Percentiles rank a stretch among this genome's conserved stretches.
These are phyloP conservation scores for Arion vulgaris DNA, from an alignment of 1,140 invertebrate genomes.

Conservation along the genomic window DNA sequence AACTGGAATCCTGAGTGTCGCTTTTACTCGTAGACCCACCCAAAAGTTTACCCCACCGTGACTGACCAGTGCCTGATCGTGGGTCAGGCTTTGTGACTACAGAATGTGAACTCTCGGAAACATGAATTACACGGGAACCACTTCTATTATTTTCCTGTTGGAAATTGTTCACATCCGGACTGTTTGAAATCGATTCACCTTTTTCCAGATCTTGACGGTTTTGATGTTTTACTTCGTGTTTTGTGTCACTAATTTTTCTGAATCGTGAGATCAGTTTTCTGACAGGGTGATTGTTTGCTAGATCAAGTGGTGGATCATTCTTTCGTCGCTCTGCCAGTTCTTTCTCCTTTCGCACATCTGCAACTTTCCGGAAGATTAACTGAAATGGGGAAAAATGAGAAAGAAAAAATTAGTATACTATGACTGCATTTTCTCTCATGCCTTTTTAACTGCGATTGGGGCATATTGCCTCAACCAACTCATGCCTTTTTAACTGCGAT, in stretches of 20 bases:
- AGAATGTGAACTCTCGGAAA: conserved; percentile 52
- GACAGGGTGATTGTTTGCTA: conserved; percentile 96
- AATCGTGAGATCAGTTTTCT: conserved; percentile 97
- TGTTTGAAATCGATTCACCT: conserved; percentile 33
- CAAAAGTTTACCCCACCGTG: conserved; percentile 83
- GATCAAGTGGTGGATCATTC: conserved; percentile 93
- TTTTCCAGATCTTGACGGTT: conserved; percentile 46
- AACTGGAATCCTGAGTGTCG: background rate
- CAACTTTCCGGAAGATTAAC: conserved; percentile 98
- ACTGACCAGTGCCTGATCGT: conserved; percentile 51
- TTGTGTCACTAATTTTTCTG: conserved; percentile 76
- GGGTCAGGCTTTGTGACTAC: conserved; percentile 30
- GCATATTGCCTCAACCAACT: too few relatives aligned
- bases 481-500: too few relatives aligned
- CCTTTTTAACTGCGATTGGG: too few relatives aligned
- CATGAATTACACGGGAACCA: conserved; percentile 58
- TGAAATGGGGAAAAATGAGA: conserved; percentile 71
- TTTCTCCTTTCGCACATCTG: conserved; percentile 96
- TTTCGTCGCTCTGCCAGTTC: conserved; percentile 97
- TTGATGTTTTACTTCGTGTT: conserved; percentile 34
- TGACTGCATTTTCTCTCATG: too few relatives aligned
- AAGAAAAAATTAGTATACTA: too few relatives aligned
- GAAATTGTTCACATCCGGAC: conserved; percentile 13
- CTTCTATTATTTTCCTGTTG: conserved; percentile 43
- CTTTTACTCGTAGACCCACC: conserved; percentile 74